Evolutionary conservation across 2,113 vertebrate genomes (phyloP), one percentile per base, ranked within the genome.

Genomic region (Serilophus lunatus): DNA sequence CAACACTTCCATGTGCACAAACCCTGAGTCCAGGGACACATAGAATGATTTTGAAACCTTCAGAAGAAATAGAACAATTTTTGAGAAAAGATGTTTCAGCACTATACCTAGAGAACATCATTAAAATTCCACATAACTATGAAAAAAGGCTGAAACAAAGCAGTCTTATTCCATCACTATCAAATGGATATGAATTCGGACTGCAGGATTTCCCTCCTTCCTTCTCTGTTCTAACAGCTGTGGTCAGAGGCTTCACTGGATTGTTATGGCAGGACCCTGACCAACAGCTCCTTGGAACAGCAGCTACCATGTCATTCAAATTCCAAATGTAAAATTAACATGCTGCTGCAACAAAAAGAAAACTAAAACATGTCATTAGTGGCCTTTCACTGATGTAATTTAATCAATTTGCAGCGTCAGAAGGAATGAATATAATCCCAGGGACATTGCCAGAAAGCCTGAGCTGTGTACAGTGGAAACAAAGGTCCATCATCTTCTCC

Each of bases 401-500:
- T 81, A 96, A 97, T 96, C 93, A 92, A 68, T 89, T 81, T 93
- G 83, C 90, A 95, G 85, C 87, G 82, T 97, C 85, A 95, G 60
- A 95, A 93, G 70, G 79, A 92, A 83, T 79, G 11, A 91, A 77
- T 83, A 64, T 74, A 94, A 93, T 83, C 71, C 75, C 86, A 91
- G 63, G 65, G 80, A 70, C 78, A 57, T 1, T 90, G 85, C 87
- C 59, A 93, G 78, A 68, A 91, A 92, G 77, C 59, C 56, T 56
- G 60, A 93, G 84, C 66, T 57, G 29, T 2, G 31, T 50, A 70
- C n/a, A 87, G 59, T 22, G 61, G 82, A 95, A 96, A 82, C 65
- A 88, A 89, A 94, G 56, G 33, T 69, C 85, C 40, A 64, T 89
- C 88, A 19, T 57, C 70, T 93, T 93, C 56, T 51, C 63, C 54